These are phyloP conservation scores for Syncerus caffer DNA, from an alignment of 2,797 vertebrate genomes.

Conservation along the genomic window DNA sequence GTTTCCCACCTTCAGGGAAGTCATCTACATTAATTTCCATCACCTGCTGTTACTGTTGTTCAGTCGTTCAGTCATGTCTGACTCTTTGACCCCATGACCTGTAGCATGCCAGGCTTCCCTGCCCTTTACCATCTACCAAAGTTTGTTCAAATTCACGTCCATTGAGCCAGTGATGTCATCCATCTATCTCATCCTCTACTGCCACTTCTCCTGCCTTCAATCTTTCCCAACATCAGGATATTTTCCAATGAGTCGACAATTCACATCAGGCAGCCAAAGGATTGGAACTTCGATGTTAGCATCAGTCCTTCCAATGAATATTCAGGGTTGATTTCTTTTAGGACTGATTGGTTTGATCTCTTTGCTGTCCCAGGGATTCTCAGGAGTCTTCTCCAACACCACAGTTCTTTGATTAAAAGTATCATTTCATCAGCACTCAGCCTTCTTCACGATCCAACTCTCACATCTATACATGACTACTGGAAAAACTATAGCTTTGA, in stretches of 20 bases:
- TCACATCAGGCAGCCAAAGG: background rate
- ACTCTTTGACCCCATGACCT: background rate
- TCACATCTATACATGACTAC: background rate
- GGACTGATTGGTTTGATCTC: background rate
- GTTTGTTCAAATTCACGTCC: background rate
- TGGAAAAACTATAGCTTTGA: background rate
- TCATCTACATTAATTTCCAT: background rate
- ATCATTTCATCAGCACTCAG: background rate
- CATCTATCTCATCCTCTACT: background rate
- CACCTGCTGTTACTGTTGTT: background rate
- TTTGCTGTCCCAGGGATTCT: background rate
- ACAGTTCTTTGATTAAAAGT: background rate
- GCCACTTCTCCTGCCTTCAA: background rate
- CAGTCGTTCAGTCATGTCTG: background rate
- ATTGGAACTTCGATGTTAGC: background rate
- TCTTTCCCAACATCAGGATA: background rate
- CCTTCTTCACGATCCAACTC: background rate
- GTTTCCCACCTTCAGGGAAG: background rate
- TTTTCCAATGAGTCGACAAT: background rate
- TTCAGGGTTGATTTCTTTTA: background rate
- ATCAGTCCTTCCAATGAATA: background rate
- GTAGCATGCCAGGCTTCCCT: rapidly evolving
- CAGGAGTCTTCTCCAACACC: background rate
- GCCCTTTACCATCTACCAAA: background rate
- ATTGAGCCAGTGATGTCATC: background rate